Conservation (phyloP, 2,797 vertebrate species). For the Artibeus jamaicensis region DNA sequence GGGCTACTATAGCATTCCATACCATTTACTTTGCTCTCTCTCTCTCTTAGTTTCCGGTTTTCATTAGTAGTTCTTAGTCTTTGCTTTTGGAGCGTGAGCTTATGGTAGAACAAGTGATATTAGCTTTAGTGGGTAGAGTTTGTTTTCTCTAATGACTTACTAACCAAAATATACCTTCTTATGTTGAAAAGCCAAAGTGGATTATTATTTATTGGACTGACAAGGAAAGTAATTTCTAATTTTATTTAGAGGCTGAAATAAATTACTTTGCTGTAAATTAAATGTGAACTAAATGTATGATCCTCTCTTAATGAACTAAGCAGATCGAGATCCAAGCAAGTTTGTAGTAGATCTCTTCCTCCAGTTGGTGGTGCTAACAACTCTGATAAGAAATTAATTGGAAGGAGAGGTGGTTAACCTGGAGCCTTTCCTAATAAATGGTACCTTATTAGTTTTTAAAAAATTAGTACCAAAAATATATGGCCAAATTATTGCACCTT, state of each 20-base stretch:
- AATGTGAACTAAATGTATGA: constrained; percentile 46
- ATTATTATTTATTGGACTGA: constrained; percentile 56
- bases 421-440: constrained; percentile 37
- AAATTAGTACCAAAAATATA: constrained; percentile 24
- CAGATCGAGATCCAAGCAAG: not conserved
- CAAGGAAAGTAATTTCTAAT: constrained; percentile 54
- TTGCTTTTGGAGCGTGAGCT: constrained; percentile 31
- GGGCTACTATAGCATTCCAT: not conserved
- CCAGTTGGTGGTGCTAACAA: constrained; percentile 73
- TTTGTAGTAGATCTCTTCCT: constrained; percentile 37
- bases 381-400: constrained; percentile 51
- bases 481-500: not conserved
- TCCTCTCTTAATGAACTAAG: constrained; percentile 38
- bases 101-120: constrained; percentile 49
- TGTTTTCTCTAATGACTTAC: constrained; percentile 51
- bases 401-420: not conserved
- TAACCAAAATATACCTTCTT: constrained; percentile 27
- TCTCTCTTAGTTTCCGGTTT: constrained; percentile 8
- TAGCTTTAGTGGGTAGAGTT: constrained; percentile 9
- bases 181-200: constrained; percentile 6
- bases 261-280: constrained; percentile 54
- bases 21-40: not conserved
- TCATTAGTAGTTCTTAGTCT: not conserved
- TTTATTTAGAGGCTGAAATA: constrained; percentile 59
- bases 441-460: constrained; percentile 40